Percentiles rank a stretch among this genome's conserved stretches.
Evolutionary conservation across 2,797 vertebrate genomes (phyloP).

Genomic region (Acrossocheilus fasciatus): DNA sequence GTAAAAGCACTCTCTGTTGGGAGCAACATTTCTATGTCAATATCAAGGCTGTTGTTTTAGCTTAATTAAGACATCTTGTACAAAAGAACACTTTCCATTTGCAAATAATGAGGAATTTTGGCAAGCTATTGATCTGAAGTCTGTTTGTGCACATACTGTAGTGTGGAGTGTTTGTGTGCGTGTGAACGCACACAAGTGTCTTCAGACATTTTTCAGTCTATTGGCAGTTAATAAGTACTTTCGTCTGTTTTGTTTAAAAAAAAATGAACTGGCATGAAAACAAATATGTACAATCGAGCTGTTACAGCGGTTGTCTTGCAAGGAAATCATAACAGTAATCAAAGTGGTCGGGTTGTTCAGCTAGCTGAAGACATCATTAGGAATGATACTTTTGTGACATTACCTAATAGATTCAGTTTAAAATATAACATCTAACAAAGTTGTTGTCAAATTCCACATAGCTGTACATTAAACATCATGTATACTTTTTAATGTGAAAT

Average conservation of each 20-base stretch:
- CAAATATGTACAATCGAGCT: conserved; percentile 5
- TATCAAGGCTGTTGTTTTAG: conserved; percentile 51
- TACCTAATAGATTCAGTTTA: background rate
- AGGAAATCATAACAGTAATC: background rate
- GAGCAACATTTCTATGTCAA: conserved; percentile 55
- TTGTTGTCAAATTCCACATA: background rate
- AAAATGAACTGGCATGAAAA: conserved; percentile 17
- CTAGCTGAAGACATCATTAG: background rate
- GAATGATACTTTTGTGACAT: background rate
- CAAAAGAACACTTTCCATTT: conserved; percentile 50
- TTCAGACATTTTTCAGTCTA: background rate
- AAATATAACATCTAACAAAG: background rate
- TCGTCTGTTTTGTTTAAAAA: background rate
- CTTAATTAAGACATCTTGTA: conserved; percentile 59
- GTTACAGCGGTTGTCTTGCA: background rate
- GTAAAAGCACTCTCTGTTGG: conserved; percentile 55
- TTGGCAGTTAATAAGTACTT: conserved; percentile 25
- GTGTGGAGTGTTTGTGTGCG: background rate
- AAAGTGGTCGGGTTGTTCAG: background rate
- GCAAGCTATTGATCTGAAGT: conserved; percentile 32
- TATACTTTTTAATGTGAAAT: background rate
- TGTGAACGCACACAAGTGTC: background rate
- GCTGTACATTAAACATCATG: background rate
- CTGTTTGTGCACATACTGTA: conserved; percentile 23
- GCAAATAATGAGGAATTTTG: conserved; percentile 44